Percentiles rank a stretch among this genome's conserved stretches.
These are phyloP conservation scores for Drosophila testacea DNA, from an alignment of 2,888 invertebrate genomes.

Conservation along the genomic window DNA sequence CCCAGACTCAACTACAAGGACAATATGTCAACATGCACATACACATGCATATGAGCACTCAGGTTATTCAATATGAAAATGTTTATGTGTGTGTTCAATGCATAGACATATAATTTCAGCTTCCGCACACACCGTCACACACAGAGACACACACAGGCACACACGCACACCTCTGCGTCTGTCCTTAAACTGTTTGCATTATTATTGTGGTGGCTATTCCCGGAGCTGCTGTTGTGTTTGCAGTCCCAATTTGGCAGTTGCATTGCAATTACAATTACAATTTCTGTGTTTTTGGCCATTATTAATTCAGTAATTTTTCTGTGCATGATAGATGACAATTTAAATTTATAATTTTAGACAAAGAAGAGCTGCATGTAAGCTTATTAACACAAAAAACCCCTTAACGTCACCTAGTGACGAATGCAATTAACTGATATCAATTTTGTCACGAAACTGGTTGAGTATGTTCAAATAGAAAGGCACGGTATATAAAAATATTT, in stretches of 20 bases:
- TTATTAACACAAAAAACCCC: neutral
- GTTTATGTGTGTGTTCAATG: constrained; percentile 31
- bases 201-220: constrained; percentile 56
- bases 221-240: constrained; percentile 42
- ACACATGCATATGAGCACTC: constrained; percentile 50
- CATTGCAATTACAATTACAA: constrained; percentile 80
- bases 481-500: no score
- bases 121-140: constrained; percentile 57
- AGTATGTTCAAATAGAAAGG: neutral
- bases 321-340: constrained; percentile 35
- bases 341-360: constrained; percentile 9
- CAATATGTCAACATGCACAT: constrained; percentile 75
- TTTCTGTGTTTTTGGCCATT: constrained; percentile 73
- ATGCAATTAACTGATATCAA: no score
- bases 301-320: constrained; percentile 67
- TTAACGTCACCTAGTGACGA: no score
- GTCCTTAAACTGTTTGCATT: constrained; percentile 77
- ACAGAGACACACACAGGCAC: constrained; percentile 10
- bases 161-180: constrained; percentile 32
- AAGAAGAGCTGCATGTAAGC: neutral
- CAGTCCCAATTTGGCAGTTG: constrained; percentile 64
- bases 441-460: no score
- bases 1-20: constrained; percentile 34
- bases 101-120: constrained; percentile 80
- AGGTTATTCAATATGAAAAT: constrained; percentile 1